phyloP scores from a whole-genome alignment of 2,888 invertebrate species.

The Celastrina argiolus region DNA sequence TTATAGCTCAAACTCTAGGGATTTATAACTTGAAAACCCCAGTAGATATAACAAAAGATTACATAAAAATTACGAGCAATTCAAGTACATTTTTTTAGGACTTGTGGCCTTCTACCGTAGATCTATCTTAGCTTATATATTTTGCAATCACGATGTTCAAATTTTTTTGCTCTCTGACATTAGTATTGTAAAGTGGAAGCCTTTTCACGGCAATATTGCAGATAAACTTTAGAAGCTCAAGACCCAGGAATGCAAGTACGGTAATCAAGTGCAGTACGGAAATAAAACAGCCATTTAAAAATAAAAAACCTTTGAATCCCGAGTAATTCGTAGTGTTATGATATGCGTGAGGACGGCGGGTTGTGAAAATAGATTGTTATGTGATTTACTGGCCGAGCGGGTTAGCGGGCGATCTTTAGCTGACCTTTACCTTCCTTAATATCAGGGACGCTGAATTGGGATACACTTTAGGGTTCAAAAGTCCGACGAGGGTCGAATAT shows the following conservation, averaged over 20 bases:
- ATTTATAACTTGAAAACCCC: neutral
- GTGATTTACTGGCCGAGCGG: neutral
- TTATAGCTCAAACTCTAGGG: neutral
- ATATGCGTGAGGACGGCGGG: conserved; percentile 21
- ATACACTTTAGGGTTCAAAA: conserved; percentile 7
- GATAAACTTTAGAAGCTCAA: too few relatives aligned
- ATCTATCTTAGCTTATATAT: neutral
- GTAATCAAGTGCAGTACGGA: too few relatives aligned
- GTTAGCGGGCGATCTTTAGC: neutral
- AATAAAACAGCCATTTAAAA: too few relatives aligned
- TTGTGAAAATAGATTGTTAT: conserved; percentile 24
- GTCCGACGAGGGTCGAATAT: neutral
- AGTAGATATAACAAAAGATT: neutral
- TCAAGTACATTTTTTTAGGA: neutral
- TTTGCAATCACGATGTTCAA: neutral
- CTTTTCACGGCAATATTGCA: too few relatives aligned
- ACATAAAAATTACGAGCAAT: neutral
- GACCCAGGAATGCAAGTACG: too few relatives aligned
- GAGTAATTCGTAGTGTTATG: conserved; percentile 28
- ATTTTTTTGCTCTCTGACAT: too few relatives aligned
- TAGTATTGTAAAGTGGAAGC: too few relatives aligned
- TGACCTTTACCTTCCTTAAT: conserved; percentile 13
- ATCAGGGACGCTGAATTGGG: conserved; percentile 20
- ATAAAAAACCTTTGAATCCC: too few relatives aligned
- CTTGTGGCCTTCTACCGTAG: neutral